Evolutionary conservation across 2,888 invertebrate species (phyloP), one percentile per base, ranked within the genome.

Genomic region (Euplagia quadripunctaria): DNA sequence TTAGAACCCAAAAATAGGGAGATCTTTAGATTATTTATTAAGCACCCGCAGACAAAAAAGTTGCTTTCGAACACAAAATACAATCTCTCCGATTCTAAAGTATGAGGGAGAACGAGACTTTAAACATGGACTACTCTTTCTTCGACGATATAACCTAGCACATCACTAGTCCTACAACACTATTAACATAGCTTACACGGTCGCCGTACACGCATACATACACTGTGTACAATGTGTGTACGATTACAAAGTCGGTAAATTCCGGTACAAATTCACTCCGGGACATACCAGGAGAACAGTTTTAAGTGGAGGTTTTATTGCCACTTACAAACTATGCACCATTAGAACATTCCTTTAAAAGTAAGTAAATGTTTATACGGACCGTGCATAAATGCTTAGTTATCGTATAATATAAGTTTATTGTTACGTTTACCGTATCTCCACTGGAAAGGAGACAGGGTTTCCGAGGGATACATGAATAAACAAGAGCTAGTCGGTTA

Each of bases 221-320:
- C 11, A 9, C n/a, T 52, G 67, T 41, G n/a, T 20, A 43, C 41
- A 68, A n/a, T n/a, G 42, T 55, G 68, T 51, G 16, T 66, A 61
- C 31, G 61, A 69, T 63, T 69, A 69, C 69, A 63, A 63, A 69
- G 61, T 69, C 12, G 12, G 69, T 69, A 17, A 63, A 69, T 69
- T 49, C 51, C 69, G n/a, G 69, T 41, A 17, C 61, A 43, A 58
- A 46, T 61, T 20, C 46, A 41, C 41, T 12, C 31, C 49, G 68
- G 9, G 41, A 70, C 61, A 63, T 70, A 70, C 69, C 51, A 70
- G 69, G 69, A 31, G 20, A 17, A 49, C 63, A 70, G 69, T 49
- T 63, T 49, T n/a, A n/a, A 70, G 31, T 63, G 46, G 49, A 70
- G 51, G 49, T 70, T 46, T 63, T 41, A 69, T 69, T 61, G 63